Evolutionary conservation across 2,888 invertebrate genomes (phyloP).

Genomic region (Tethea ocularis): DNA sequence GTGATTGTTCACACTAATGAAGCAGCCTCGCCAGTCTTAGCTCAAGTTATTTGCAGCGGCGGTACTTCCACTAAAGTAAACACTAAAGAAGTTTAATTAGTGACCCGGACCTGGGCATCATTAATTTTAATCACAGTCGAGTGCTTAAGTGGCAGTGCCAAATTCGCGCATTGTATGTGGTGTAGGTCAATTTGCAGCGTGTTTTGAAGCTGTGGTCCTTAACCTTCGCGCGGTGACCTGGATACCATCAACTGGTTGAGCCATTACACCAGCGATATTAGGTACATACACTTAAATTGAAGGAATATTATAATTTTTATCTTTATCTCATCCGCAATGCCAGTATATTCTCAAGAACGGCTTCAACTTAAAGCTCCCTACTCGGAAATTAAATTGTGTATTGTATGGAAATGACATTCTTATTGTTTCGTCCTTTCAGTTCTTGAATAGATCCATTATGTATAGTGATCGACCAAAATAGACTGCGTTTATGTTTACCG

Average conservation of each 20-base stretch:
- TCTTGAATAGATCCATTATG: neutral
- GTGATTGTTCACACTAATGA: neutral
- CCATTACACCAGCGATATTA: neutral
- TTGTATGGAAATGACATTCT: slow-evolving; percentile 1
- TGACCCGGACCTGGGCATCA: neutral
- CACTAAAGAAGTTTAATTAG: neutral
- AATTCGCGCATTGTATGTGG: neutral
- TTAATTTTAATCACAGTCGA: neutral
- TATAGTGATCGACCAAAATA: neutral
- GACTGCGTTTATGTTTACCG: neutral
- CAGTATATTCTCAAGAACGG: neutral
- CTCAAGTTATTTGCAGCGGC: neutral
- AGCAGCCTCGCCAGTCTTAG: neutral
- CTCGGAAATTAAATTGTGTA: neutral
- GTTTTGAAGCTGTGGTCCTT: neutral
- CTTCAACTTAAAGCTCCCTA: neutral
- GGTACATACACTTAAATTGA: neutral
- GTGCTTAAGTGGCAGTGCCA: neutral
- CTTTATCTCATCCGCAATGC: neutral
- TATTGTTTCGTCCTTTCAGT: neutral
- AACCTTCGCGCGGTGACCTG: slow-evolving; percentile 1
- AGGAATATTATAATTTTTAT: neutral
- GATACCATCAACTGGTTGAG: neutral
- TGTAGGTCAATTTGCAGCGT: neutral
- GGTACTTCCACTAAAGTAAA: neutral